Evolutionary conservation across 2,113 vertebrate genomes (phyloP).

Genomic region (Agelaius tricolor): DNA sequence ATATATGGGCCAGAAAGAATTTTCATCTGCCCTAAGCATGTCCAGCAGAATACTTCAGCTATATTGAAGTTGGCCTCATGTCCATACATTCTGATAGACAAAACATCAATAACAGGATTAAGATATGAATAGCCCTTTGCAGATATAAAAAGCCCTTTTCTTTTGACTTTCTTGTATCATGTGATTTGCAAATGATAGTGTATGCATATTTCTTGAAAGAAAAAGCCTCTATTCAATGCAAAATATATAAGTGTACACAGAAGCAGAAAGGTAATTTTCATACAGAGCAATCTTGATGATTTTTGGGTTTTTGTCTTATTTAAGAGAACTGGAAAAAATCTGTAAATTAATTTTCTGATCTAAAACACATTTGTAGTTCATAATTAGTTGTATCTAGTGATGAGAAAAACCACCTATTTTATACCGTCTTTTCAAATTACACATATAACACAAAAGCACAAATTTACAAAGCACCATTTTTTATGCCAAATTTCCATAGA

Average conservation of each 20-base stretch:
- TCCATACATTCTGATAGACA: neutral
- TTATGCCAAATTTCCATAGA: neutral
- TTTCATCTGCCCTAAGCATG: neutral
- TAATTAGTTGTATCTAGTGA: neutral
- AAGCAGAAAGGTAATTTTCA: neutral
- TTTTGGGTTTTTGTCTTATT: neutral
- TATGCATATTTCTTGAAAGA: neutral
- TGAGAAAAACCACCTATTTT: neutral
- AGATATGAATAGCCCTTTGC: neutral
- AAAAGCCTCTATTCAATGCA: neutral
- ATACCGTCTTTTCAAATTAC: neutral
- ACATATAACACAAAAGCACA: neutral
- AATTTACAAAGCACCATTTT: neutral
- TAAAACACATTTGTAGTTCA: neutral
- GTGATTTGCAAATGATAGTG: neutral
- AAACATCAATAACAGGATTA: neutral
- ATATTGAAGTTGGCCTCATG: neutral
- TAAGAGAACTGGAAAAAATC: neutral
- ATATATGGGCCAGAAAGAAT: neutral
- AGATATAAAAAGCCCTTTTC: neutral
- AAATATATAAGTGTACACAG: neutral
- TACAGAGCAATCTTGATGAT: neutral
- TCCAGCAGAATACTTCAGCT: neutral
- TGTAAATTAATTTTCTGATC: neutral
- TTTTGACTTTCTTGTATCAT: neutral